Conservation (phyloP, 1,140 invertebrate genomes). For the Trichonephila clavipes region DNA sequence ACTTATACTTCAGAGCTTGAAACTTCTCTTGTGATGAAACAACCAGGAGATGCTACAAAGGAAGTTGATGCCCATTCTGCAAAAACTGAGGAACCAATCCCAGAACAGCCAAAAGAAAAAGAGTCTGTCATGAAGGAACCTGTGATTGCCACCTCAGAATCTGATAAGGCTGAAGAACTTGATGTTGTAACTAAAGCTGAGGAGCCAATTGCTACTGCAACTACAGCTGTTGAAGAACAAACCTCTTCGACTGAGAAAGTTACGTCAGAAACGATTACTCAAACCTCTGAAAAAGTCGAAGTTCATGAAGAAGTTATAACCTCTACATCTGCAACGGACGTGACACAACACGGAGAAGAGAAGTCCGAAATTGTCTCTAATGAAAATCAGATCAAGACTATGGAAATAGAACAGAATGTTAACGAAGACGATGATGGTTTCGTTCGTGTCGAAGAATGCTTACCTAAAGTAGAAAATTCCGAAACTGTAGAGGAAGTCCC, state of each 20-base stretch:
- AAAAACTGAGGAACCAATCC: background rate
- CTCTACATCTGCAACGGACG: background rate
- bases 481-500: background rate
- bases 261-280: background rate
- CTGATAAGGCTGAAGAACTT: background rate
- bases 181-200: background rate
- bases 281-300: background rate
- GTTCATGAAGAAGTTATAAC: slow-evolving; percentile 18
- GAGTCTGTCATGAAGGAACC: background rate
- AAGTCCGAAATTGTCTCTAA: background rate
- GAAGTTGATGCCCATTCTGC: background rate
- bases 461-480: slow-evolving; percentile 22
- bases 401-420: background rate
- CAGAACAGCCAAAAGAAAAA: background rate
- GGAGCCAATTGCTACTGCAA: background rate
- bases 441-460: slow-evolving; percentile 55
- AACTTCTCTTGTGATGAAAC: slow-evolving; percentile 52
- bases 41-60: background rate
- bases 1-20: slow-evolving; percentile 59
- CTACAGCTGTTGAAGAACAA: background rate
- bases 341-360: background rate
- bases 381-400: background rate
- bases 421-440: slow-evolving; percentile 61
- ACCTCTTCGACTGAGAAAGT: slow-evolving; percentile 15
- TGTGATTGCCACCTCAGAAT: background rate